Conservation (phyloP, 2,888 invertebrate genomes). For the Trilocha varians region DNA sequence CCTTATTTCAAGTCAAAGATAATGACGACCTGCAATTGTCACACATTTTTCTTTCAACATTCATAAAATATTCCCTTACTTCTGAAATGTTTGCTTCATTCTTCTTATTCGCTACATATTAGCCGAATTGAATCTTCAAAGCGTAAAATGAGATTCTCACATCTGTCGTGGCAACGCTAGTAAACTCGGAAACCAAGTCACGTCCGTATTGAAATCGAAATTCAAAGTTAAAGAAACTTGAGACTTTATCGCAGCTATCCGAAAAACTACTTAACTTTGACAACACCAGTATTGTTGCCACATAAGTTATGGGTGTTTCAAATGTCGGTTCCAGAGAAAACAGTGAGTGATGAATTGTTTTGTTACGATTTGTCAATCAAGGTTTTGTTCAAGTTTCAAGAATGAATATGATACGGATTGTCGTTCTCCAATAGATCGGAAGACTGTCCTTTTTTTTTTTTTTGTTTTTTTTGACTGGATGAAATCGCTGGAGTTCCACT, state of each 20-base stretch:
- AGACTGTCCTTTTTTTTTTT: too few species aligned
- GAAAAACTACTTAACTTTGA: background rate
- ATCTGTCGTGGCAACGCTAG: constrained; percentile 7
- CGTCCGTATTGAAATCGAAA: constrained; percentile 23
- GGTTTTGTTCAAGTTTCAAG: too few species aligned
- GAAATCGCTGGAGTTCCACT: too few species aligned
- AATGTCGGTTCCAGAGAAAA: background rate
- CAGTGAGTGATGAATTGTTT: background rate
- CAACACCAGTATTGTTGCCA: background rate
- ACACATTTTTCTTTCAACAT: background rate
- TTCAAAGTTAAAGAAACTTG: constrained; percentile 20
- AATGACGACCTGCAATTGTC: too few species aligned
- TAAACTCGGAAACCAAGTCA: constrained; percentile 19
- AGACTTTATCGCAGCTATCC: constrained; percentile 6
- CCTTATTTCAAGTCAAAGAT: too few species aligned
- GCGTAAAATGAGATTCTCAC: constrained; percentile 3
- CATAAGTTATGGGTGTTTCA: background rate
- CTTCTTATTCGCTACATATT: background rate
- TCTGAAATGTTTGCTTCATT: too few species aligned
- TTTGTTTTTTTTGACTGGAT: too few species aligned
- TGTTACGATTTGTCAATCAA: too few species aligned
- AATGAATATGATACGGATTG: too few species aligned
- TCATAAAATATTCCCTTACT: too few species aligned
- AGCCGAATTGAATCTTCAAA: background rate
- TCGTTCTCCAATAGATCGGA: too few species aligned